phyloP scores from a whole-genome alignment of 30 jellyfish, hydroid and myxozoan species.

The Aurelia aurita complex sp. Pacific region DNA sequence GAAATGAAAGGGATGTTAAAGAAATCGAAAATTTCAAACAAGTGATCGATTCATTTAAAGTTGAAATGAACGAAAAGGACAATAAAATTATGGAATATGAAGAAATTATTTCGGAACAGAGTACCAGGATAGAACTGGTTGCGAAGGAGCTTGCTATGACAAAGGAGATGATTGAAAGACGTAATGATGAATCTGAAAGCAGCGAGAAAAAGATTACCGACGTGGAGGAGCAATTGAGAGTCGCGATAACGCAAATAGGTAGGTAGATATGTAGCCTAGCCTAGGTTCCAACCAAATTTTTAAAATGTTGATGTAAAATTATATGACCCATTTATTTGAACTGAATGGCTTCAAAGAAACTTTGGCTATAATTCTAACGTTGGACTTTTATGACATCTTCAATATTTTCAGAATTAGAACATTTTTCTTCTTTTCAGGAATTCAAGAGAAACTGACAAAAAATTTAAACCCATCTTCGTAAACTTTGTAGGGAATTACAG shows the following conservation, averaged over 20 bases:
- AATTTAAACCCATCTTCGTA: too few species aligned
- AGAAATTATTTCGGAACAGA: slow-evolving; percentile 10
- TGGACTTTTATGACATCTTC: too few species aligned
- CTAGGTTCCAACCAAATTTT: too few species aligned
- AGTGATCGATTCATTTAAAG: neutral
- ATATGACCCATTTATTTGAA: too few species aligned
- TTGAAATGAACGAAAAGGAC: slow-evolving; percentile 9
- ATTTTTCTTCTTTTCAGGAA: too few species aligned
- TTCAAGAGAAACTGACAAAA: too few species aligned
- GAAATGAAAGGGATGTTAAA: neutral
- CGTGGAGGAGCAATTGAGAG: slow-evolving; percentile 38
- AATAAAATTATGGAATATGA: neutral
- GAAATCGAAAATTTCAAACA: slow-evolving; percentile 1
- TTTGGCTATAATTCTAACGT: too few species aligned
- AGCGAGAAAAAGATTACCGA: neutral
- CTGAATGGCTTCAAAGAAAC: too few species aligned
- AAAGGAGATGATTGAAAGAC: neutral
- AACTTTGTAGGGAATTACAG: too few species aligned
- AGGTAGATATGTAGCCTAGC: neutral
- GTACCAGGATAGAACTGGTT: neutral
- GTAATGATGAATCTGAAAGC: slow-evolving; percentile 1
- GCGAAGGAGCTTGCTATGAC: slow-evolving; percentile 16
- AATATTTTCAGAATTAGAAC: too few species aligned
- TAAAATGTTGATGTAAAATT: too few species aligned
- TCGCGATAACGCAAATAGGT: slow-evolving; percentile 41